Conservation (phyloP, 2,797 vertebrate genomes). For the Balearica regulorum region DNA sequence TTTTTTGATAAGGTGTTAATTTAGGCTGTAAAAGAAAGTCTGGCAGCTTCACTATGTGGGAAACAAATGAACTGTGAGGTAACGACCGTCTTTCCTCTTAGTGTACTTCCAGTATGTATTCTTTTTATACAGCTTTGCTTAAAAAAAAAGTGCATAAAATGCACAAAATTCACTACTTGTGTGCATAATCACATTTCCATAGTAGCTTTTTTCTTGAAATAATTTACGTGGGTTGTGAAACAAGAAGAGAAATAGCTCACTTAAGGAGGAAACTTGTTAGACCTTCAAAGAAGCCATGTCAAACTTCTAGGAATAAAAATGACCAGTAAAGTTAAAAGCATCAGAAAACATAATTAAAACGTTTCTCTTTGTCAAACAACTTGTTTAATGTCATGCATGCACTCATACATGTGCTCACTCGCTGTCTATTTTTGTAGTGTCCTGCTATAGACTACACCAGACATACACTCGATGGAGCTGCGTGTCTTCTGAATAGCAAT, state of each 20-base stretch:
- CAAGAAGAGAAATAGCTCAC: not conserved
- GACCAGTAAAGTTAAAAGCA: not conserved
- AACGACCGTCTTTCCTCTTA: not conserved
- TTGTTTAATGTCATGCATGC: no score
- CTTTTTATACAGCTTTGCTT: not conserved
- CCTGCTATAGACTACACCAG: conserved; percentile 99
- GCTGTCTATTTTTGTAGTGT: conserved; percentile 79
- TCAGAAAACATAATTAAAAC: not conserved
- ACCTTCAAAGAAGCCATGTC: not conserved
- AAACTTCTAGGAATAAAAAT: not conserved
- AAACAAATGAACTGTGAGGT: not conserved
- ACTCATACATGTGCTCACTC: not conserved
- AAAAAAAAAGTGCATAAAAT: no score
- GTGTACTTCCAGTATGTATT: not conserved
- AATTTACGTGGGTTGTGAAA: not conserved
- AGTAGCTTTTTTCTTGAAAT: not conserved
- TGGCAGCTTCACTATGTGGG: not conserved
- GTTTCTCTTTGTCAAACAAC: not conserved
- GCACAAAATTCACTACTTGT: not conserved
- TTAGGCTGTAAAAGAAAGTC: not conserved
- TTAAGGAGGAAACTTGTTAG: not conserved
- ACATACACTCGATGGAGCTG: conserved; percentile 98
- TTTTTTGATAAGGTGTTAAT: not conserved
- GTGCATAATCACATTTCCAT: not conserved
- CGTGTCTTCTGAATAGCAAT: conserved; percentile 99